Evolutionary conservation across 2,113 vertebrate species (phyloP), one percentile per base, ranked within the genome.

Genomic region (Malurus melanocephalus): DNA sequence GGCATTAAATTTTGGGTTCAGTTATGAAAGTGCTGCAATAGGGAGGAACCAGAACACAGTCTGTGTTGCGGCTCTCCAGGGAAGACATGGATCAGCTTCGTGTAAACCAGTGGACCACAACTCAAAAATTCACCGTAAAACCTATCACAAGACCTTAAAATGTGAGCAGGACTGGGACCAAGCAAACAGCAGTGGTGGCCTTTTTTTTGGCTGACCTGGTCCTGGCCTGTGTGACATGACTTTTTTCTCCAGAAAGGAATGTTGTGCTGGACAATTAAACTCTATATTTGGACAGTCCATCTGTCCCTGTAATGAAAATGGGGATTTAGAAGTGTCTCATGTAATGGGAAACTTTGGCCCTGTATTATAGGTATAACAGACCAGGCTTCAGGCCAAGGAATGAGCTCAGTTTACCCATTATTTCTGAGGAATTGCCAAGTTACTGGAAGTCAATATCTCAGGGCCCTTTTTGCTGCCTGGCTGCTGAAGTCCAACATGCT

Each of bases 371-470:
- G 21, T 79, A 13, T 89, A 79, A 89, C 43, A 77, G 55, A 80
- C 20, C 42, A 78, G 90, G 89, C 74, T 59, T 2, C 2, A 69
- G 51, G 91, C 92, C 89, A 92, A 90, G 51, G 55, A 94, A 94
- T 90, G 89, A 92, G 59, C 68, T 77, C 93, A 93, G 43, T 60
- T 88, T 87, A 61, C 27, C 40, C 55, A 81, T 81, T 8, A 48
- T 77, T 93, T 85, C 62, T 90, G 94, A 86, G 81, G 67, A 94
- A 87, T 32, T 93, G 86, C 74, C 62, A 81, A 60, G 40, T 94
- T 93, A 88, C 95, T 95, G 90, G 80, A 94, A 95, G 81, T 92
- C 77, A 81, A 35, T 82, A 69, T 10, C 33, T 72, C 16, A 3
- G 20, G 15, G 64, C 27, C 46, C 27, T 57, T 64, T 85, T 64